Conservation (phyloP, 64 coral and sea anemone genomes). For the Montipora sp. region DNA sequence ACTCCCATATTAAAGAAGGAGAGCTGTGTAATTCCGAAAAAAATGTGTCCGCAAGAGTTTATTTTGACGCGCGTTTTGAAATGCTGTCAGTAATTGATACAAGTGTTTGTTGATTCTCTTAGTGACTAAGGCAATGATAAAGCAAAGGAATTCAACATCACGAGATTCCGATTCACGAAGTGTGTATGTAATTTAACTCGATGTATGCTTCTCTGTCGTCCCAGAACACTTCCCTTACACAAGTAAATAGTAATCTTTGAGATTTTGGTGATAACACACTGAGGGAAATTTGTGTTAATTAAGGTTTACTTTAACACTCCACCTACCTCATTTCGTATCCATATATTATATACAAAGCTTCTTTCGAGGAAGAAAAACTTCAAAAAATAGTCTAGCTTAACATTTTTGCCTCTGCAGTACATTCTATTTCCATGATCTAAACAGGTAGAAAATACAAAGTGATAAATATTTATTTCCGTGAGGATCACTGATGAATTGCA, state of each 20-base stretch:
- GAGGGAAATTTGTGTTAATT: not conserved
- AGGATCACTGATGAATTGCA: slow-evolving; percentile 12
- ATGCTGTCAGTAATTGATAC: not conserved
- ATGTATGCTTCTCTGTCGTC: too few species aligned
- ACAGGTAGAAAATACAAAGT: not conserved
- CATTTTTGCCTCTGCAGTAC: not conserved
- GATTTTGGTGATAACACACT: too few species aligned
- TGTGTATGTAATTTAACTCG: too few species aligned
- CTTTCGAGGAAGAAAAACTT: not conserved
- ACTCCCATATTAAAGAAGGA: not conserved
- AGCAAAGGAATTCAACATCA: not conserved
- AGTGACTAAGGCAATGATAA: not conserved
- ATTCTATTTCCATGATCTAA: slow-evolving; percentile 49
- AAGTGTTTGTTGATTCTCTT: slow-evolving; percentile 5
- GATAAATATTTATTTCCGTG: slow-evolving; percentile 53
- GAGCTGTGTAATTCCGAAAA: not conserved
- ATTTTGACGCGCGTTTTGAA: not conserved
- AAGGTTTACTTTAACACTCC: not conserved
- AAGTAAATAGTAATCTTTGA: not conserved
- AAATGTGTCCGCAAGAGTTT: too few species aligned
- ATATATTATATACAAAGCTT: not conserved
- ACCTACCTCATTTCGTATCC: slow-evolving; percentile 45
- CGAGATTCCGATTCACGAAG: too few species aligned
- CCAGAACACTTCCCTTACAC: not conserved
- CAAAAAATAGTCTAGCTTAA: not conserved